phyloP scores from a whole-genome alignment of 2,113 vertebrate genomes.

The Perccottus glenii region DNA sequence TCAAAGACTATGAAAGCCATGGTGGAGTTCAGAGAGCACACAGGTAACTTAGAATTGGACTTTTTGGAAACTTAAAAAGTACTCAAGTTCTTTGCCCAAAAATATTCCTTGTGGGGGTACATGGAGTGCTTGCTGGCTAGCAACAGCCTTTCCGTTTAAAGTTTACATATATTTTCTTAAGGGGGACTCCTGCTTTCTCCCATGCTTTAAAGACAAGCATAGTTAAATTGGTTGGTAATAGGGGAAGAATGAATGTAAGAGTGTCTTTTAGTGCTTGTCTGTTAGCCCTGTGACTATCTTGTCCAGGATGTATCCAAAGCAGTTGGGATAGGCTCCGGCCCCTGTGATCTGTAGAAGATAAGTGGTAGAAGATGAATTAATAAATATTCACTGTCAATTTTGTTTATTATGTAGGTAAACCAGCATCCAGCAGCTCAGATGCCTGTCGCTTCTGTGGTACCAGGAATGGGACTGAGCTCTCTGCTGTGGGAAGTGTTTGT shows the following conservation, averaged over 20 bases:
- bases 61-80: neutral
- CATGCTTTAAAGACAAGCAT: too few relatives aligned
- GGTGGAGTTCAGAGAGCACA: slow-evolving; percentile 99
- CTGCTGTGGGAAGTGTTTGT: slow-evolving; percentile 96
- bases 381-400: too few relatives aligned
- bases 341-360: neutral
- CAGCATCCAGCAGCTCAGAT: slow-evolving; percentile 94
- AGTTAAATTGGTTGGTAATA: too few relatives aligned
- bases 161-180: too few relatives aligned
- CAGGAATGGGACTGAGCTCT: slow-evolving; percentile 93
- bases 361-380: neutral
- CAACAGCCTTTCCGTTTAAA: too few relatives aligned
- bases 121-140: too few relatives aligned
- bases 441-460: slow-evolving; percentile 97
- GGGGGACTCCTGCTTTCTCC: too few relatives aligned
- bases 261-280: neutral
- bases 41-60: slow-evolving; percentile 79
- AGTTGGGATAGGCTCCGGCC: neutral
- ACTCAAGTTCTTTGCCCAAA: too few relatives aligned
- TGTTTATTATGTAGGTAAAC: slow-evolving; percentile 84
- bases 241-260: too few relatives aligned
- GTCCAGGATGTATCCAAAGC: too few relatives aligned
- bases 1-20: slow-evolving; percentile 99
- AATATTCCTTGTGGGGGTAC: too few relatives aligned
- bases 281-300: neutral